These are phyloP conservation scores for Sula dactylatra DNA, from an alignment of 2,113 vertebrate species.

Conservation along the genomic window DNA sequence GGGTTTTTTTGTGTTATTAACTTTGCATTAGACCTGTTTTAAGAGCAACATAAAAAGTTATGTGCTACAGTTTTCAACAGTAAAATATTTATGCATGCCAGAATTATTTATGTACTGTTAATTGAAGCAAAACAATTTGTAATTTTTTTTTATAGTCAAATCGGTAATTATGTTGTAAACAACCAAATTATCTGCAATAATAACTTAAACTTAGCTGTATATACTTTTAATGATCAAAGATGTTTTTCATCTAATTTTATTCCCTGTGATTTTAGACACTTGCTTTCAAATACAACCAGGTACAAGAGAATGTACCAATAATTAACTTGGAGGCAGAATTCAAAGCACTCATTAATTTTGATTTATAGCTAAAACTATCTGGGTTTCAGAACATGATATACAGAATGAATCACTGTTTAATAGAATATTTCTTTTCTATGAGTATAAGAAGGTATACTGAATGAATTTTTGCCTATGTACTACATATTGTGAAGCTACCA, in stretches of 20 bases:
- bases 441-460: not conserved
- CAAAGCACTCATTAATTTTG: not conserved
- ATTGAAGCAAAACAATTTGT: not conserved
- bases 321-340: not conserved
- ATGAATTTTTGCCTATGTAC: not conserved
- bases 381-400: not conserved
- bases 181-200: not conserved
- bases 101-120: conserved; percentile 32
- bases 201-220: conserved; percentile 1
- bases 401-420: not conserved
- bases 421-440: not conserved
- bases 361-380: not conserved
- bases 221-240: conserved; percentile 23
- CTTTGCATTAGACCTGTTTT: conserved; percentile 16
- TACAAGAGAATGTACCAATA: not conserved
- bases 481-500: not conserved
- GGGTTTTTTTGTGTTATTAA: not conserved
- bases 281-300: not conserved
- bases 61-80: not conserved
- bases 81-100: conserved; percentile 1
- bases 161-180: conserved; percentile 35
- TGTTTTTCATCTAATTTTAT: not conserved
- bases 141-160: not conserved
- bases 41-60: conserved; percentile 39
- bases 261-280: not conserved